A percentile compares a stretch with the other conserved stretches of the same genome.
Conservation (phyloP, 23 tunicate species). For the Clavelina lepadiformis region DNA sequence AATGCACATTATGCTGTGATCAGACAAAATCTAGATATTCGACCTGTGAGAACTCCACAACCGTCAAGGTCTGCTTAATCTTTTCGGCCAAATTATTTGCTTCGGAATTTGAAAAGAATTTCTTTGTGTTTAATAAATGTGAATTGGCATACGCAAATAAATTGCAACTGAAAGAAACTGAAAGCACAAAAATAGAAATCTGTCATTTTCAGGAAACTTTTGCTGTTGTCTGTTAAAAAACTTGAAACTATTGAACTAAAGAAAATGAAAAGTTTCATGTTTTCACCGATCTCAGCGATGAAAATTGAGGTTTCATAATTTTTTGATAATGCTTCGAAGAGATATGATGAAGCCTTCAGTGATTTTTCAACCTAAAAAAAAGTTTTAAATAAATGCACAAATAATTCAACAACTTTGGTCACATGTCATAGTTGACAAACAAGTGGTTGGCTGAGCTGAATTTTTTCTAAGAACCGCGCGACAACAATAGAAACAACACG, state of each 20-base stretch:
- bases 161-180: slow-evolving; percentile 53
- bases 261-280: background rate
- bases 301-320: slow-evolving; percentile 80
- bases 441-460: background rate
- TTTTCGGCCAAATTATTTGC: slow-evolving; percentile 20
- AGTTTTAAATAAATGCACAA: too few relatives aligned
- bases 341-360: slow-evolving; percentile 55
- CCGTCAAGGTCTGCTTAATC: slow-evolving; percentile 33
- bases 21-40: too few relatives aligned
- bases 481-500: too few relatives aligned
- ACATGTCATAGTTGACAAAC: background rate
- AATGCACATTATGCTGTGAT: background rate
- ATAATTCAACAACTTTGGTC: too few relatives aligned
- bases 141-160: slow-evolving; percentile 41
- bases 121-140: slow-evolving; percentile 18
- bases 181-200: slow-evolving; percentile 3
- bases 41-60: slow-evolving; percentile 59
- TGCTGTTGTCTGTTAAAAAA: too few relatives aligned
- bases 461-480: too few relatives aligned
- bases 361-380: slow-evolving; percentile 62
- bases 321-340: slow-evolving; percentile 57
- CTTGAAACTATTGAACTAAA: background rate
- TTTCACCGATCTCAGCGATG: slow-evolving; percentile 59
- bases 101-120: slow-evolving; percentile 5
- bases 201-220: too few relatives aligned